These are phyloP conservation scores for Apodemus sylvaticus DNA, from an alignment of 2,113 vertebrate genomes.

Conservation along the genomic window DNA sequence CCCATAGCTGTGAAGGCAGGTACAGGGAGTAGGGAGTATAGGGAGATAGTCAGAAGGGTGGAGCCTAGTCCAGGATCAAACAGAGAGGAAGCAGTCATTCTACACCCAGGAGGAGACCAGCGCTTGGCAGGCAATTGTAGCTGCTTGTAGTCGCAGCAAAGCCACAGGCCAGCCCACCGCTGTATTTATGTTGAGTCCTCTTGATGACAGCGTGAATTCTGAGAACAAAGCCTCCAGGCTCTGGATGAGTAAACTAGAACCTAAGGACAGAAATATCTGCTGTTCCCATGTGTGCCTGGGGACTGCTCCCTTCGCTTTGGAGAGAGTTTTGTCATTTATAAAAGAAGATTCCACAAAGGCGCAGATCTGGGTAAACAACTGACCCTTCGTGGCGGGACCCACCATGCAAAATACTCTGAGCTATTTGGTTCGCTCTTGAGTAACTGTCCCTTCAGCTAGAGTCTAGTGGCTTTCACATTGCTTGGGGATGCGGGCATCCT, in stretches of 20 bases:
- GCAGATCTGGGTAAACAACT: background rate
- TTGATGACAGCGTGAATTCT: constrained; percentile 59
- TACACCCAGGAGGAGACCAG: background rate
- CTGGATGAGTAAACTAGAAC: constrained; percentile 46
- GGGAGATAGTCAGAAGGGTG: accelerated
- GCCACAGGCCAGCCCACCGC: background rate
- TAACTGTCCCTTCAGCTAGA: constrained; percentile 9
- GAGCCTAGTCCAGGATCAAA: background rate
- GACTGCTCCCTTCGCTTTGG: background rate
- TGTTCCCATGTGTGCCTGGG: background rate
- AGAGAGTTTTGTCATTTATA: background rate
- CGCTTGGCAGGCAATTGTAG: background rate
- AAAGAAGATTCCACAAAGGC: constrained; percentile 30
- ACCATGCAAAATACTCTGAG: background rate
- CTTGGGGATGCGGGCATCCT: background rate
- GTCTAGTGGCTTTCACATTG: background rate
- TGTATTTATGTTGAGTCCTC: constrained; percentile 12
- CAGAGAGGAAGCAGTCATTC: background rate
- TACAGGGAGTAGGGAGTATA: accelerated
- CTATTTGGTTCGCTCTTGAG: background rate
- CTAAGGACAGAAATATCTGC: constrained; percentile 41
- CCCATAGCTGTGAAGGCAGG: accelerated
- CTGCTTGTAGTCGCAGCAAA: background rate
- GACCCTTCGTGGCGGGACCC: accelerated
- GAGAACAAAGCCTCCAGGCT: constrained; percentile 61